Conservation (phyloP, 2,797 vertebrate species). For the Enoplosus armatus region DNA sequence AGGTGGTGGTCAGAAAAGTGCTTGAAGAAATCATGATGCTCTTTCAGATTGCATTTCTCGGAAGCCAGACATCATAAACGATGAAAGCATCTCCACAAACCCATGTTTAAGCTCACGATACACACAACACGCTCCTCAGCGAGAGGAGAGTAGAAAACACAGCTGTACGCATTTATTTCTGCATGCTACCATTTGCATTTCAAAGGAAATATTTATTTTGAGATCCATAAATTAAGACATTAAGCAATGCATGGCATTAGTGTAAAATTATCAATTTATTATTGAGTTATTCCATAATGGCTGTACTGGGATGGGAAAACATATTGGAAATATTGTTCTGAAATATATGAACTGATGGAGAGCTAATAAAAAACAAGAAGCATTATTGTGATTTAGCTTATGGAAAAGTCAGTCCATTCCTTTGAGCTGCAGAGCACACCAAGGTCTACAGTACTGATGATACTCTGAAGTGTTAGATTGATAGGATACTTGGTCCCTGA, state of each 20-base stretch:
- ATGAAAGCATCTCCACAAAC: conserved; percentile 37
- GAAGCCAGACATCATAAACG: conserved; percentile 34
- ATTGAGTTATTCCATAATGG: conserved; percentile 9
- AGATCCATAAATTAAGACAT: conserved; percentile 54
- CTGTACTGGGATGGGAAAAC: conserved; percentile 6
- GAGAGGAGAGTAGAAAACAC: conserved; percentile 28
- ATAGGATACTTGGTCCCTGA: conserved; percentile 71
- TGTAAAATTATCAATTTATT: conserved; percentile 29
- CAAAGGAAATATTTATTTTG: conserved; percentile 71
- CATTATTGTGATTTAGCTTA: conserved; percentile 34
- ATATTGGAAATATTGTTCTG: conserved; percentile 18
- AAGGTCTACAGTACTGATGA: conserved; percentile 64
- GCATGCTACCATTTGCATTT: conserved; percentile 67
- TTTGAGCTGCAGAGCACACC: conserved; percentile 46
- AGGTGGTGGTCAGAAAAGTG: conserved; percentile 32
- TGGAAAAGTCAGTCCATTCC: conserved; percentile 40
- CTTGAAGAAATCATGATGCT: not conserved
- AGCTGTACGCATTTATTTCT: conserved; percentile 25
- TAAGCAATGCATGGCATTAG: conserved; percentile 15
- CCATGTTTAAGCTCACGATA: conserved; percentile 39
- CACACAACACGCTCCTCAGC: conserved; percentile 29
- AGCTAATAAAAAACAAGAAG: conserved; percentile 28
- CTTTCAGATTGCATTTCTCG: conserved; percentile 27
- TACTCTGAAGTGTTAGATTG: conserved; percentile 71
- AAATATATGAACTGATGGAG: conserved; percentile 19